These are phyloP conservation scores for Halcyon smyrnensis DNA, from an alignment of 2,797 vertebrate genomes.

Conservation along the genomic window DNA sequence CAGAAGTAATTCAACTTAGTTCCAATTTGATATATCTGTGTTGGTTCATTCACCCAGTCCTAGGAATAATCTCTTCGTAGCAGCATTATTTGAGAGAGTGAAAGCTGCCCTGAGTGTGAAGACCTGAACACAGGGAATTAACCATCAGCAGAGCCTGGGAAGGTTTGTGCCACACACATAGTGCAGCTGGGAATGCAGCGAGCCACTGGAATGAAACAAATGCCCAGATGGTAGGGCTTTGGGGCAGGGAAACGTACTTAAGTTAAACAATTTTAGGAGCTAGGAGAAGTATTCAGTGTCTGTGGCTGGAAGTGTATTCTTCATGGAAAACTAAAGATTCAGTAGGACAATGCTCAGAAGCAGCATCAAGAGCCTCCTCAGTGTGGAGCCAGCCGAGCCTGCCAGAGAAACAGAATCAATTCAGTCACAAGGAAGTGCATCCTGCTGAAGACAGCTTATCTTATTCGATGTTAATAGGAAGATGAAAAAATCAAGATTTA, in stretches of 20 bases:
- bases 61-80: not conserved
- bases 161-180: not conserved
- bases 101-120: not conserved
- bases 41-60: not conserved
- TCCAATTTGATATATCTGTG: not conserved
- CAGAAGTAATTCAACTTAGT: not conserved
- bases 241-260: not conserved
- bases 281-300: not conserved
- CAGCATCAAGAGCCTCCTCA: not conserved
- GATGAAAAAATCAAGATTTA: not conserved
- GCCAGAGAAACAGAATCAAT: not conserved
- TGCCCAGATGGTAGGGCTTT: not conserved
- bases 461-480: not conserved
- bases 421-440: not conserved
- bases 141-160: accelerated
- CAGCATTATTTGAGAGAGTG: not conserved
- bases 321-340: not conserved
- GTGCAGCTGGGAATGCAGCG: not conserved
- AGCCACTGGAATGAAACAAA: not conserved
- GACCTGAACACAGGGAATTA: not conserved
- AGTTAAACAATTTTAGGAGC: not conserved
- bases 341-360: not conserved
- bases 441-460: not conserved
- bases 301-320: not conserved
- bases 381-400: not conserved